phyloP scores from a whole-genome alignment of 2,888 invertebrate species.

The Lordiphosa andalusiaca region DNA sequence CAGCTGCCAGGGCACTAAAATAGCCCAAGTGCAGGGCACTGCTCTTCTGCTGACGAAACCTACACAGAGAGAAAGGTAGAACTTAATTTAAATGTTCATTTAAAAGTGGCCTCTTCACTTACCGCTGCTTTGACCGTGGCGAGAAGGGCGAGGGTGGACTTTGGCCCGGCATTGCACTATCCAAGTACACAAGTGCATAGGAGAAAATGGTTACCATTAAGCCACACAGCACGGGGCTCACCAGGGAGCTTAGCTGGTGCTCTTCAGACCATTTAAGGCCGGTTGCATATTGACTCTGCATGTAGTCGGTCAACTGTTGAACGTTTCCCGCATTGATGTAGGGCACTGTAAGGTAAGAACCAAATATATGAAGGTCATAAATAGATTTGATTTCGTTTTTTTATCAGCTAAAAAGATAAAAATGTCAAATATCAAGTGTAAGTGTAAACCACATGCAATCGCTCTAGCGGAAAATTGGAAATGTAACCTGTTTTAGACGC shows the following conservation, averaged over 20 bases:
- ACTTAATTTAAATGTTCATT: neutral
- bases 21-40: constrained; percentile 81
- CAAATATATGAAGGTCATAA: constrained; percentile 13
- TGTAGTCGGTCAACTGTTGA: constrained; percentile 51
- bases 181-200: constrained; percentile 83
- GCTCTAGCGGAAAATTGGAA: constrained; percentile 8
- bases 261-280: constrained; percentile 63
- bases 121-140: constrained; percentile 81
- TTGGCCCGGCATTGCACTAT: constrained; percentile 83
- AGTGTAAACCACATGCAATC: neutral
- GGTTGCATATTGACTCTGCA: constrained; percentile 56
- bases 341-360: constrained; percentile 58
- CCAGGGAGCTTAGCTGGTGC: constrained; percentile 54
- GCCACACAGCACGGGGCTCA: constrained; percentile 80
- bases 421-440: constrained; percentile 4
- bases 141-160: constrained; percentile 83
- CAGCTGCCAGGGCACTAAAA: constrained; percentile 81
- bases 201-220: constrained; percentile 82
- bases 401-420: constrained; percentile 39
- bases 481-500: constrained; percentile 1
- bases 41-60: constrained; percentile 73
- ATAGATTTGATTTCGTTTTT: constrained; percentile 31
- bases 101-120: constrained; percentile 28
- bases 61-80: constrained; percentile 25
- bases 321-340: constrained; percentile 56